Base-by-base conservation (phyloP, 1,140 invertebrate species). In the Paraescarpia echinospica region DNA sequence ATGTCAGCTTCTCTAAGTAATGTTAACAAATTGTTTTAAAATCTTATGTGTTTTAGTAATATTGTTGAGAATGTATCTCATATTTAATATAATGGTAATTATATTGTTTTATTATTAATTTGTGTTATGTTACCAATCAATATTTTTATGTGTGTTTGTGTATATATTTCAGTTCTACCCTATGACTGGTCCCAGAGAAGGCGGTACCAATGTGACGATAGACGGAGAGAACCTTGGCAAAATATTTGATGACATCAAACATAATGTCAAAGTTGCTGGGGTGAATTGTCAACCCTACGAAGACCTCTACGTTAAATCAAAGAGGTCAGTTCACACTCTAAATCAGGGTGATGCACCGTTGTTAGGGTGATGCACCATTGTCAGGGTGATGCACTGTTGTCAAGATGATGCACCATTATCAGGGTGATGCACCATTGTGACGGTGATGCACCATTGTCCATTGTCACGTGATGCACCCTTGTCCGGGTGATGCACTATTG, bases 141-240 rank as follows among this genome's bases (percentile, higher is more conserved):
- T 90, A 22, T 90, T 12, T 90, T 90, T 18, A 33, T 33, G 90
- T 90, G 4, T 90, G 34, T 34, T 41, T 90, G 34, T 12, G 14
- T 41, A 31, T 33, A 51, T 51, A 2, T 51, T 14, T 95, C n/a
- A 98, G 97, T 99, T 99, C 94, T 98, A 98, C 95, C 99, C 99
- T 0, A 95, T 98, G 34, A 98, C 98, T 95, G 99, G 99, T 27
- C 99, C 99, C 18, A 97, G 99, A 91, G 98, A 99, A 97, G 99
- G 99, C 35, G 99, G 99, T 1, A 99, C 99, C 34, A 95, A 98
- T 51, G 97, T 99, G 0, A 99, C 98, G 12, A 99, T 99, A 93
- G 98, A 98, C 96, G 99, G 99, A 12, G 98, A 98, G 95, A 99
- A 99, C 96, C 97, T 99, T 35, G 99, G 99, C 0, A 97, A 99